Evolutionary conservation across 2,888 invertebrate genomes (phyloP), one percentile per base, ranked within the genome.

Genomic region (Euplexia lucipara): DNA sequence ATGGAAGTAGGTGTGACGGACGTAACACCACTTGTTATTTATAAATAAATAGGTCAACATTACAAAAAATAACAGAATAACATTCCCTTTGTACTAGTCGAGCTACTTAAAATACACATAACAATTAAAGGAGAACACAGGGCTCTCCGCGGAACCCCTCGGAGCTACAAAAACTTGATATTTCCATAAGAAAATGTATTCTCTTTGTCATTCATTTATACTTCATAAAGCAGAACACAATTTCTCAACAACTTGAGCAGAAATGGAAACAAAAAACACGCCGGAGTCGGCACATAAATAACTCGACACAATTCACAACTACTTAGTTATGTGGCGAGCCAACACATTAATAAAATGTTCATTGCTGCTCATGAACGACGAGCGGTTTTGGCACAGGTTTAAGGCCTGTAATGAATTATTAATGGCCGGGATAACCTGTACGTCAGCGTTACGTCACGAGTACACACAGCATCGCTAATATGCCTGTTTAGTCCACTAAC

Each of bases 141-240:
- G 58, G n/a, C 64, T 41, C 30, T 42, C 41, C 9, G 3, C 56
- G 42, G 39, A n/a, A 37, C 45, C 39, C 39, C 63, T 45, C 56
- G 5, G 47, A 18, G 18, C 20, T 64, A 34, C 58, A 77, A 57
- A 51, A 61, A 75, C 59, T 53, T 60, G 18, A 56, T 59, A 80
- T 80, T 80, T 69, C 63, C 74, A 78, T 72, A 73, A 73, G 65
- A 63, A 79, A 76, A 80, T 73, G 48, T 78, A 73, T 80, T 80
- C 81, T 66, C 65, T 80, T 80, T 79, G 75, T 78, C 64, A 75
- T 79, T 79, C 75, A 78, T 78, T 64, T 75, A 68, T 60, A 70
- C 61, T 75, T 70, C 57, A 63, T 63, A 62, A 60, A 64, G 42
- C 58, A 58, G 51, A 65, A 67, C 60, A 69, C 45, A 66, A 66